phyloP scores from a whole-genome alignment of 1,140 invertebrate genomes.

The Aradophagus sp. region DNA sequence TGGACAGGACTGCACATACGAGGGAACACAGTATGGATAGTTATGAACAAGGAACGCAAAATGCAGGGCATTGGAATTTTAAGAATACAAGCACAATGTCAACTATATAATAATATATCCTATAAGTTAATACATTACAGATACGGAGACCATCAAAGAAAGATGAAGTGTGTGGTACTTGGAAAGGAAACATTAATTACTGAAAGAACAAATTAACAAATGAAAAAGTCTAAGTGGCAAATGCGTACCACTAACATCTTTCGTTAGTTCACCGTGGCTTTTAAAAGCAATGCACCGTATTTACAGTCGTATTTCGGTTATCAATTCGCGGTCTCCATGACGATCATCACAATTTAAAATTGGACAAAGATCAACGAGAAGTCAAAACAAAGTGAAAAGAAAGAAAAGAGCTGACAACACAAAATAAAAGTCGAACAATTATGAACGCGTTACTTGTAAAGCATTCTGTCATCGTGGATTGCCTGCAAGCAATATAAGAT shows the following conservation, averaged over 20 bases:
- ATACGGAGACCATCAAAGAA: conserved; percentile 57
- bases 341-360: no score
- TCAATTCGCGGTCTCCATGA: conserved; percentile 6
- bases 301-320: conserved; percentile 30
- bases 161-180: conserved; percentile 57
- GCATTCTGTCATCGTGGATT: no score
- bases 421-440: not conserved
- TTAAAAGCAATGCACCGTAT: conserved; percentile 46
- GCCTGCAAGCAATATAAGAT: no score
- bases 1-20: conserved; percentile 1
- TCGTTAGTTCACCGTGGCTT: conserved; percentile 13
- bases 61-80: conserved; percentile 21
- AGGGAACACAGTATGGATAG: conserved; percentile 32
- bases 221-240: conserved; percentile 3
- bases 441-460: no score
- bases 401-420: no score
- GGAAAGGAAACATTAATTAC: conserved; percentile 15
- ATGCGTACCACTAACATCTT: conserved; percentile 15
- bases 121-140: conserved; percentile 59
- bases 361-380: no score
- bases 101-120: conserved; percentile 65
- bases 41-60: conserved; percentile 31
- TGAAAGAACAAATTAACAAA: conserved; percentile 17
- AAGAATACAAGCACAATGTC: conserved; percentile 66
- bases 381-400: no score